Conservation (phyloP, 1,140 invertebrate genomes). For the Bathynomus jamesi region DNA sequence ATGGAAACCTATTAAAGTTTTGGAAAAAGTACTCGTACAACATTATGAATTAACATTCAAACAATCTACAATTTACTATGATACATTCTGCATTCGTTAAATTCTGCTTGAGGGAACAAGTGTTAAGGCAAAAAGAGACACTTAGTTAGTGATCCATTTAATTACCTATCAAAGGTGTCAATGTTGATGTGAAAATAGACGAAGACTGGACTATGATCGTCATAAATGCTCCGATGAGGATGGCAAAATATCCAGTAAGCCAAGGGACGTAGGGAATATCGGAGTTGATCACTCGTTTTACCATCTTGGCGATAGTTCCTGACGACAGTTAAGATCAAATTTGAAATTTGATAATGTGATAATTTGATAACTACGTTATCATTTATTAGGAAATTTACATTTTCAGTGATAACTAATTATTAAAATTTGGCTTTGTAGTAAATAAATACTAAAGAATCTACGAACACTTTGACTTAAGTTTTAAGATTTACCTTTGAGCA, state of each 20-base stretch:
- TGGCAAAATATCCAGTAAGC: slow-evolving; percentile 50
- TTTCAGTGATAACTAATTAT: not conserved
- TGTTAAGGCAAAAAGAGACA: too few relatives aligned
- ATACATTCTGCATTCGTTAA: too few relatives aligned
- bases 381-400: not conserved
- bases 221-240: slow-evolving; percentile 46
- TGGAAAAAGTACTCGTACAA: too few relatives aligned
- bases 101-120: too few relatives aligned
- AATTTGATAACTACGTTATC: not conserved
- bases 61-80: too few relatives aligned
- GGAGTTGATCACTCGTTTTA: slow-evolving; percentile 50
- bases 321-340: not conserved
- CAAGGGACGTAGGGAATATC: slow-evolving; percentile 47
- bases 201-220: slow-evolving; percentile 56
- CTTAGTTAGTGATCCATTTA: too few relatives aligned
- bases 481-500: slow-evolving; percentile 3
- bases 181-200: slow-evolving; percentile 56
- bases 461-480: too few relatives aligned
- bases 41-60: too few relatives aligned
- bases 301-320: slow-evolving; percentile 47
- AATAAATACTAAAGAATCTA: not conserved
- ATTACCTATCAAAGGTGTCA: slow-evolving; percentile 55
- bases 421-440: not conserved
- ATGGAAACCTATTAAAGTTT: too few relatives aligned
- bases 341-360: not conserved